phyloP scores from a whole-genome alignment of 2,113 vertebrate genomes.

The Dolichotis patagonum region DNA sequence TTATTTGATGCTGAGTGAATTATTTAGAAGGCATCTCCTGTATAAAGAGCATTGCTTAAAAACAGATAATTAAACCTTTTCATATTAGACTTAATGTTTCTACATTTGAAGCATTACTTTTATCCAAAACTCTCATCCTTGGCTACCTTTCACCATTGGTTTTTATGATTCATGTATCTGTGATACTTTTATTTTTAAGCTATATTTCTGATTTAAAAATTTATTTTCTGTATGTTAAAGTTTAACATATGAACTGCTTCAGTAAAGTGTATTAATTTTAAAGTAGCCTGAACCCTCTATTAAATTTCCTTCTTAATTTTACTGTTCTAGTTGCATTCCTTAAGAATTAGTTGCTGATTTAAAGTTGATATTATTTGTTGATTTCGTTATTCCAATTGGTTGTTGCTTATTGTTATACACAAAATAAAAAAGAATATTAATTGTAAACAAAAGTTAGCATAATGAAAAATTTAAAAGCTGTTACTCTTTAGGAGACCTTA shows the following conservation, averaged over 20 bases:
- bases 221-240: slow-evolving; percentile 7
- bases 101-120: slow-evolving; percentile 4
- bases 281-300: background rate
- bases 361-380: background rate
- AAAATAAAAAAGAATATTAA: slow-evolving; percentile 16
- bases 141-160: background rate
- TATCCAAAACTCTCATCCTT: background rate
- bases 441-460: background rate
- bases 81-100: background rate
- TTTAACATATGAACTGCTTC: background rate
- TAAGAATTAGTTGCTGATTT: background rate
- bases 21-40: background rate
- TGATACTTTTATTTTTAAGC: slow-evolving; percentile 1
- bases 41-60: background rate
- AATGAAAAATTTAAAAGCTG: background rate
- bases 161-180: slow-evolving; percentile 6
- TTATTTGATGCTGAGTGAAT: background rate
- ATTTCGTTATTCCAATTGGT: background rate
- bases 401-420: background rate
- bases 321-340: background rate
- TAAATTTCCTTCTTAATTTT: background rate
- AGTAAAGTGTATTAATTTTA: slow-evolving; percentile 44
- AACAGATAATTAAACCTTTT: background rate
- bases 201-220: slow-evolving; percentile 29
- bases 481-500: background rate